phyloP scores from a whole-genome alignment of 2,797 vertebrate species.

The Ptychobarbus kaznakovi region DNA sequence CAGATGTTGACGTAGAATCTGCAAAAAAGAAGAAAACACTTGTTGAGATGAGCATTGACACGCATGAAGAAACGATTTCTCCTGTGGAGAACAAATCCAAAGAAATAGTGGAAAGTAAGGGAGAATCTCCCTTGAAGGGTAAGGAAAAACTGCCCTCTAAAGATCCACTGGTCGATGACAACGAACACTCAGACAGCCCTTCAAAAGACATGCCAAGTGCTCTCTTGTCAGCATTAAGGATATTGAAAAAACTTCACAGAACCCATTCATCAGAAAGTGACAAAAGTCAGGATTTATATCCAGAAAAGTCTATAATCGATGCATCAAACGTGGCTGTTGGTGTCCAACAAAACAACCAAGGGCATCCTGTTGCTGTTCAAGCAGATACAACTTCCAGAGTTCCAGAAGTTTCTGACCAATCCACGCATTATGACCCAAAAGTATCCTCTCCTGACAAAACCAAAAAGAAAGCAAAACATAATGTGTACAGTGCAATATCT shows the following conservation, averaged over 20 bases:
- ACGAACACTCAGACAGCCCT: slow-evolving; percentile 17
- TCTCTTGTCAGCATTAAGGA: slow-evolving; percentile 19
- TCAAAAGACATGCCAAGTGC: slow-evolving; percentile 22
- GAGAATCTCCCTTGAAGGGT: slow-evolving; percentile 18
- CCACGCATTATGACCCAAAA: slow-evolving; percentile 39
- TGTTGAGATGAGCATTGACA: background rate
- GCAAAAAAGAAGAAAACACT: slow-evolving; percentile 50
- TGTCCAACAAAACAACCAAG: background rate
- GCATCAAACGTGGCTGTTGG: background rate
- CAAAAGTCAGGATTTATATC: slow-evolving; percentile 25
- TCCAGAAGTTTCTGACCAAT: slow-evolving; percentile 40
- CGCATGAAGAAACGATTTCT: background rate
- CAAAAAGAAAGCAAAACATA: slow-evolving; percentile 54
- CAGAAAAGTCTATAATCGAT: slow-evolving; percentile 2
- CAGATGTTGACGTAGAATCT: slow-evolving; percentile 59
- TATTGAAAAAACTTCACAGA: slow-evolving; percentile 24
- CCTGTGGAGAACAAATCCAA: slow-evolving; percentile 25
- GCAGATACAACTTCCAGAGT: slow-evolving; percentile 23
- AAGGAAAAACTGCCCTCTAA: background rate
- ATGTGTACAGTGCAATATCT: slow-evolving; percentile 64
- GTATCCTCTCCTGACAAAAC: slow-evolving; percentile 12
- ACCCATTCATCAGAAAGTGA: slow-evolving; percentile 19
- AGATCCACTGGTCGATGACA: slow-evolving; percentile 27
- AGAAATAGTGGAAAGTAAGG: slow-evolving; percentile 44
- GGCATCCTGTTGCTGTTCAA: slow-evolving; percentile 35